Evolutionary conservation across 2,797 vertebrate species (phyloP).

Genomic region (Tapera naevia): DNA sequence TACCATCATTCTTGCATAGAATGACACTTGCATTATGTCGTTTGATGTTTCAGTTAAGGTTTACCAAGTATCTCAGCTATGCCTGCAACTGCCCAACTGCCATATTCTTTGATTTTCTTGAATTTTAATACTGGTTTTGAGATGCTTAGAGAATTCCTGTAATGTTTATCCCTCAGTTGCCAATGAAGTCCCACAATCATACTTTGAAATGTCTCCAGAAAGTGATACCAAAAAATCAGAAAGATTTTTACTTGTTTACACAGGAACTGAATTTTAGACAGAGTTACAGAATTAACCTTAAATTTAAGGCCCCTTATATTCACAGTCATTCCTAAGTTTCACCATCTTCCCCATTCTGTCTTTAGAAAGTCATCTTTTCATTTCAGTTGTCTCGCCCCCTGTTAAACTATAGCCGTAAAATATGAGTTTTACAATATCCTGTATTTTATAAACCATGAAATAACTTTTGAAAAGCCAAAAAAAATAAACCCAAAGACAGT

Average conservation of each 20-base stretch:
- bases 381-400: background rate
- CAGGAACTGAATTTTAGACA: background rate
- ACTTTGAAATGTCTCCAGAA: background rate
- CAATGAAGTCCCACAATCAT: background rate
- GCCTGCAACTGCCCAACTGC: background rate
- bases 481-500: background rate
- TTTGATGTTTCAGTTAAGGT: background rate
- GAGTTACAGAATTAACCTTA: background rate
- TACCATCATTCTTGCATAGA: background rate
- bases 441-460: slow-evolving; percentile 25
- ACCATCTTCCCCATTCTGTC: background rate
- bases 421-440: slow-evolving; percentile 2
- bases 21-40: background rate
- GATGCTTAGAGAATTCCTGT: background rate
- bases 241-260: background rate
- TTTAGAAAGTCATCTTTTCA: background rate
- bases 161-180: background rate
- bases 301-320: background rate
- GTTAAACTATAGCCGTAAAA: background rate
- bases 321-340: background rate
- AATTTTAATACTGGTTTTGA: background rate
- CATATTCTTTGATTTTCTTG: background rate
- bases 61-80: background rate
- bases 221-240: background rate
- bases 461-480: slow-evolving; percentile 1